phyloP scores from a whole-genome alignment of 2,797 vertebrate species.

The Betta splendens region DNA sequence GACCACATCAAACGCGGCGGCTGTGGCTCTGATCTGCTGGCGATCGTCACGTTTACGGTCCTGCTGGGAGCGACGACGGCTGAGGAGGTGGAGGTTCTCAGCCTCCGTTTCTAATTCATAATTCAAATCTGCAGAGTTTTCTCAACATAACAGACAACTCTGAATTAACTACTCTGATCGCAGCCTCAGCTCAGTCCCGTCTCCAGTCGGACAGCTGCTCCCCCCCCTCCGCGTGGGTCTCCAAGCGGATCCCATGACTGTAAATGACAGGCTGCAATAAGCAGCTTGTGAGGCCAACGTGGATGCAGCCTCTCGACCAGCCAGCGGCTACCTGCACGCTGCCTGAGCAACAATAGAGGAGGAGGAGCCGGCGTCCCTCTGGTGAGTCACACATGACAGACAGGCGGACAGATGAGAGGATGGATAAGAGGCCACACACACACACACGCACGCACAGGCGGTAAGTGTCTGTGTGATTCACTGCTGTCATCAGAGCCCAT shows the following conservation, averaged over 20 bases:
- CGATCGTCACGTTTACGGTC: constrained; percentile 3
- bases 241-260: background rate
- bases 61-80: background rate
- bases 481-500: constrained; percentile 71
- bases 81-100: too few species aligned
- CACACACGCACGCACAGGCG: constrained; percentile 9
- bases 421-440: constrained; percentile 51
- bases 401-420: constrained; percentile 33
- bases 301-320: constrained; percentile 19
- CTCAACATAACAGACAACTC: too few species aligned
- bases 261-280: constrained; percentile 19
- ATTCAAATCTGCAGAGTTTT: too few species aligned
- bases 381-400: constrained; percentile 43
- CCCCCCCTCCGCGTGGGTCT: too few species aligned
- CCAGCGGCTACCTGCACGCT: constrained; percentile 9
- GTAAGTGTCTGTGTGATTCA: constrained; percentile 47
- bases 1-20: constrained; percentile 40
- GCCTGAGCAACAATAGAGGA: background rate
- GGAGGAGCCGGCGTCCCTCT: constrained; percentile 4
- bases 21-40: constrained; percentile 20
- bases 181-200: too few species aligned
- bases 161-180: too few species aligned
- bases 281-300: background rate
- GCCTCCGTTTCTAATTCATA: too few species aligned
- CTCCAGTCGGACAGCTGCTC: too few species aligned